These are phyloP conservation scores for Holocentrus rufus DNA, from an alignment of 2,797 vertebrate species.

Conservation along the genomic window DNA sequence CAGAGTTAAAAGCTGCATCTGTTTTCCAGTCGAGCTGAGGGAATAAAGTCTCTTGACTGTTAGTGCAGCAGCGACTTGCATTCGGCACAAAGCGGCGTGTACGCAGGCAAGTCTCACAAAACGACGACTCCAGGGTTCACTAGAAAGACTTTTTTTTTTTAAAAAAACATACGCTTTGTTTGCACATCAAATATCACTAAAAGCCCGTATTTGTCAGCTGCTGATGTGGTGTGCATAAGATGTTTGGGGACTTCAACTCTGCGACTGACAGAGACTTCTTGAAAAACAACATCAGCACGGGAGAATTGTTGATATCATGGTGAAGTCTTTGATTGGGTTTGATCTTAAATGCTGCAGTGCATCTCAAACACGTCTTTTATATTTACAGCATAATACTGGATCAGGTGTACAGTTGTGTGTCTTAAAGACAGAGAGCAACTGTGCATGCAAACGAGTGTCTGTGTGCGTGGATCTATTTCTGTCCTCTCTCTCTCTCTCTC, in stretches of 20 bases:
- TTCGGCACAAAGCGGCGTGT: not conserved
- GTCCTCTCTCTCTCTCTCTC: conserved; percentile 1
- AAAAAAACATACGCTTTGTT: not conserved
- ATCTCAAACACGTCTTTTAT: no score
- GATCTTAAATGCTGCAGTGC: no score
- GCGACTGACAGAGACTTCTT: not conserved
- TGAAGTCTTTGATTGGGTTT: no score
- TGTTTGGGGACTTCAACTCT: not conserved
- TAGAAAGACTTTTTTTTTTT: not conserved
- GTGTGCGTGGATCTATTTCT: conserved; percentile 22
- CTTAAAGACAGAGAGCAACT: not conserved
- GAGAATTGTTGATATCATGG: no score
- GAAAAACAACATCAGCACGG: no score
- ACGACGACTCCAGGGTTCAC: not conserved
- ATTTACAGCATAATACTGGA: not conserved
- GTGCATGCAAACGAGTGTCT: conserved; percentile 9
- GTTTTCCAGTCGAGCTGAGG: not conserved
- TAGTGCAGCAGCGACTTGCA: not conserved
- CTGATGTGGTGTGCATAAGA: not conserved
- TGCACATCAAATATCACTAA: not conserved
- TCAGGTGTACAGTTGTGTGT: not conserved
- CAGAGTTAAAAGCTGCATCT: not conserved
- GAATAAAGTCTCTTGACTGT: not conserved
- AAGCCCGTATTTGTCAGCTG: not conserved
- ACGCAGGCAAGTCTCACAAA: not conserved